Evolutionary conservation across 2,888 invertebrate species (phyloP).

Genomic region (Microchrysa polita): DNA sequence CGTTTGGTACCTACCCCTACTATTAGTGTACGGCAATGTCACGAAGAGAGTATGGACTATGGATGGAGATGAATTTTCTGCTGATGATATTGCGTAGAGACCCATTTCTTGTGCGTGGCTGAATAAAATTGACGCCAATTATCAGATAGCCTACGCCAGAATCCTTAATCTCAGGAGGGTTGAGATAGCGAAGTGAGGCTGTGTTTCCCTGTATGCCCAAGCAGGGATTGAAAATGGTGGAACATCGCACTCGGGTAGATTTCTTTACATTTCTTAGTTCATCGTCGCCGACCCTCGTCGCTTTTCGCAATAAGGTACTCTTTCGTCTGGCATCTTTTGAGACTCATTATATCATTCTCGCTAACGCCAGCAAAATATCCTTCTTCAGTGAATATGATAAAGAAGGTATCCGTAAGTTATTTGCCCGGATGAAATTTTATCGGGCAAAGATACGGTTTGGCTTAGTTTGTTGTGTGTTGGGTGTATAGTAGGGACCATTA

Average conservation of each 20-base stretch:
- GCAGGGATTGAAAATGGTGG: not conserved
- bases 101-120: slow-evolving; percentile 49
- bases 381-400: slow-evolving; percentile 40
- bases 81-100: slow-evolving; percentile 46
- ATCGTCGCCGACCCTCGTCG: not conserved
- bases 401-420: slow-evolving; percentile 44
- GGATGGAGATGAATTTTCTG: slow-evolving; percentile 45
- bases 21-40: not conserved
- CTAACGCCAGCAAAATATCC: slow-evolving; percentile 37
- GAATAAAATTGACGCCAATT: slow-evolving; percentile 51
- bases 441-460: slow-evolving; percentile 36
- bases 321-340: not conserved
- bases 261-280: not conserved
- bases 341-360: slow-evolving; percentile 21
- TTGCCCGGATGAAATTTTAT: slow-evolving; percentile 44
- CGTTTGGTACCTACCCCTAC: not conserved
- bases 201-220: not conserved
- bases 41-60: slow-evolving; percentile 12
- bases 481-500: slow-evolving; percentile 27
- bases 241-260: not conserved
- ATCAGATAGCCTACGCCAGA: slow-evolving; percentile 50
- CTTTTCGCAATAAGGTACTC: not conserved
- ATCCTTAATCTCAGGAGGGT: slow-evolving; percentile 49
- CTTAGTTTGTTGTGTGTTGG: not conserved
- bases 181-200: slow-evolving; percentile 21